Evolutionary conservation across 1,140 invertebrate species (phyloP).

Genomic region (Leptonema lineaticorne): DNA sequence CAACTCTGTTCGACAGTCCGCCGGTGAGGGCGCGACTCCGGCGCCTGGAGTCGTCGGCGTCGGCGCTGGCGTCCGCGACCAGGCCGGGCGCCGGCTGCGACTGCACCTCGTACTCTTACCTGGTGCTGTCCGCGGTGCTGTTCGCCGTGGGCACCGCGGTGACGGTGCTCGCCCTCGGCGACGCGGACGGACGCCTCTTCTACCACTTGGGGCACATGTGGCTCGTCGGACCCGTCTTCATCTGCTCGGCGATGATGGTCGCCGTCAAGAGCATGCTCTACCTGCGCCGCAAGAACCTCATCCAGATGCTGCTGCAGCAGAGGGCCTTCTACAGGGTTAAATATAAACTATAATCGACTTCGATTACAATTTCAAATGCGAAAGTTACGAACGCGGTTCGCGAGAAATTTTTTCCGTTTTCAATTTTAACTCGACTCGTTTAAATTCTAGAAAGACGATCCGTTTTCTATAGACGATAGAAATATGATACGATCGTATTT

Average conservation of each 20-base stretch:
- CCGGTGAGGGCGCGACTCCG: constrained; percentile 61
- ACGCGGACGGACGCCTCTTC: constrained; percentile 58
- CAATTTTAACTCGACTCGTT: no score
- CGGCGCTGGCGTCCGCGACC: constrained; percentile 59
- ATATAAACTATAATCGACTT: no score
- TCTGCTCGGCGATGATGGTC: constrained; percentile 68
- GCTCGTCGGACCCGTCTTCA: constrained; percentile 68
- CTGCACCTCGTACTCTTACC: constrained; percentile 67
- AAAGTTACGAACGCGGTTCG: no score
- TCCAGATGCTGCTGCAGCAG: constrained; percentile 65
- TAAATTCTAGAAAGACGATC: no score
- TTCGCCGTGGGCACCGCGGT: constrained; percentile 66
- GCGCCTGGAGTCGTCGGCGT: constrained; percentile 60
- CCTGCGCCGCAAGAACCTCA: constrained; percentile 64
- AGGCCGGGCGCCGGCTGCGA: constrained; percentile 66
- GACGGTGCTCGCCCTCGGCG: constrained; percentile 63
- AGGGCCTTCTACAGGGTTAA: constrained; percentile 63
- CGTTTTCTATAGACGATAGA: no score
- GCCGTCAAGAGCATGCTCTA: constrained; percentile 69
- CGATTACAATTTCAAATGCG: no score
- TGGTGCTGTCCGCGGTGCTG: constrained; percentile 62
- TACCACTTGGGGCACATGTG: constrained; percentile 67
- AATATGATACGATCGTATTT: no score
- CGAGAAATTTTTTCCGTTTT: no score
- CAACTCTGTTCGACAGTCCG: constrained; percentile 62